Evolutionary conservation across 2,888 invertebrate species (phyloP), one percentile per base, ranked within the genome.

Genomic region (Apamea sordens): DNA sequence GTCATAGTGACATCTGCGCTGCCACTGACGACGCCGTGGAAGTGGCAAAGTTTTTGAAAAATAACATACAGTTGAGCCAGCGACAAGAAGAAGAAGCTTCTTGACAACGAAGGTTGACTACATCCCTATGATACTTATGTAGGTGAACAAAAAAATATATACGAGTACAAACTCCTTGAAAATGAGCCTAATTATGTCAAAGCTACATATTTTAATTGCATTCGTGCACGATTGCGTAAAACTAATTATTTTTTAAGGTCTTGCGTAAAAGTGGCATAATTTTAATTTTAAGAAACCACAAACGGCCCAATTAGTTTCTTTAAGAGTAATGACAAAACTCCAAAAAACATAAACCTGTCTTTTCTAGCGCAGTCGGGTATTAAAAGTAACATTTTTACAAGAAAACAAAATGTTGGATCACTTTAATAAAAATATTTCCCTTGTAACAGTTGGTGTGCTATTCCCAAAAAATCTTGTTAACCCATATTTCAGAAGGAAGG

Each of bases 401-500:
- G 47, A 28, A 59, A 56, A 63, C 32, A 32, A 32, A 56, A 13
- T 24, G 56, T 5, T 53, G 28, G n/a, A 53, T 21, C 18, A 36
- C 75, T 85, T 85, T 69, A 81, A 73, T 85, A 83, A 76, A 79
- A 81, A 70, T 36, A 71, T 70, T 69, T 28, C n/a, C n/a, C 28
- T 21, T 73, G 82, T 72, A 86, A 73, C 82, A 84, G 82, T 71
- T 82, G 73, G 73, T 63, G 32, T 59, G 65, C 15, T 32, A 68
- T 47, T 32, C 5, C 11, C 0, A 70, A 86, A 83, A 86, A 85
- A 83, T 61, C 73, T 85, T 84, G 80, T 70, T 59, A 53, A 47
- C n/a, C 72, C 80, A 80, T 86, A 86, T 86, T 85, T 85, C 59
- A 87, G 4, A 41, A 79, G 56, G 36, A 47, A 67, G 41, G 32